phyloP scores from a whole-genome alignment of 2,888 invertebrate species.

The Disparrhopalites patrizii region DNA sequence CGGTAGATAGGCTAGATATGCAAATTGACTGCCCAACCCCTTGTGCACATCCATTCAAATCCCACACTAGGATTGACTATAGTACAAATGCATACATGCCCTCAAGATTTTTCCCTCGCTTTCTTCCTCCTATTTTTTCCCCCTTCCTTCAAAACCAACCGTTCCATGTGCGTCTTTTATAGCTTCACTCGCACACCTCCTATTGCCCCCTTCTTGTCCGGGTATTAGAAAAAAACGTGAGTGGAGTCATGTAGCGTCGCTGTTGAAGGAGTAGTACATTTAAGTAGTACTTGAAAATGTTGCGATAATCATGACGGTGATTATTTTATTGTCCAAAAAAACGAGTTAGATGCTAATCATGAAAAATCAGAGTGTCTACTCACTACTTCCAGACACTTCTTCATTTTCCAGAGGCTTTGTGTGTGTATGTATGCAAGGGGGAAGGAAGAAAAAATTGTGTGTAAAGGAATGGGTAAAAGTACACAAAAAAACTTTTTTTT shows the following conservation, averaged over 20 bases:
- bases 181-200: not conserved
- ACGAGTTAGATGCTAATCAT: not conserved
- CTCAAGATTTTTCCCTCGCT: too few relatives aligned
- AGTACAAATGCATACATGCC: too few relatives aligned
- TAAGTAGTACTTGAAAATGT: too few relatives aligned
- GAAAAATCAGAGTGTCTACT: not conserved
- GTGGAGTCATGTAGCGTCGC: not conserved
- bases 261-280: not conserved
- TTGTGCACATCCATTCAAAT: not conserved
- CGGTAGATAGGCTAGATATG: slow-evolving; percentile 25
- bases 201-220: not conserved
- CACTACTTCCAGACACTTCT: not conserved
- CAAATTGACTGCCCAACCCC: slow-evolving; percentile 13
- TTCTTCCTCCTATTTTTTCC: not conserved
- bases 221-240: too few relatives aligned
- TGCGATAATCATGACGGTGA: too few relatives aligned
- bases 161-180: not conserved
- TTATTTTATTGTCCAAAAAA: too few relatives aligned
- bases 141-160: not conserved
- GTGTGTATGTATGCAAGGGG: not conserved
- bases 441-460: not conserved
- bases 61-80: not conserved
- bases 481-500: too few relatives aligned
- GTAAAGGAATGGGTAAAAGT: too few relatives aligned
- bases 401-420: not conserved